Evolutionary conservation across 2,113 vertebrate species (phyloP), one percentile per base, ranked within the genome.

Genomic region (Calyptomena viridis): DNA sequence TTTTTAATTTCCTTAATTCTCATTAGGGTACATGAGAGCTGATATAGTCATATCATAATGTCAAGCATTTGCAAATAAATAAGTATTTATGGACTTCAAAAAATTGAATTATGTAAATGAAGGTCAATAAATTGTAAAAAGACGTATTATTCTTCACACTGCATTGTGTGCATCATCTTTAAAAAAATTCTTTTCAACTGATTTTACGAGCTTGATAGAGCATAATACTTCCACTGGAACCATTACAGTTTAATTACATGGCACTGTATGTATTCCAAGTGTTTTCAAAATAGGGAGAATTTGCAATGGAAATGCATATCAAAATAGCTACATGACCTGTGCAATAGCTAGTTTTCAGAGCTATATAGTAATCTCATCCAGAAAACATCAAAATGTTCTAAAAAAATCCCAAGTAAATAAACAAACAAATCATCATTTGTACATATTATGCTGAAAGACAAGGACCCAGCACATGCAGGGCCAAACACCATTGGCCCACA

Each of bases 261-360:
- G 24, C 25, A 90, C 58, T 15, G 16, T 72, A 78, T 63, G 21
- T 93, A 78, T 44, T 81, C 56, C 44, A 69, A 92, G n/a, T 78
- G 78, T 78, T 93, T 84, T 64, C 72, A 72, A 95, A 95, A 90
- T 71, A 20, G 6, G 13, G 39, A 84, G 69, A 83, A 93, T 93
- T 91, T 96, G 68, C 44, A 94, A 44, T 59, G 24, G 88, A 81
- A 94, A 94, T 40, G 9, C 25, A 11, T 78, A 86, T 90, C 59
- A 75, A 78, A 95, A 78, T 31, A 92, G 40, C 68, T 81, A 68
- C 59, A 62, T 86, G 86, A 93, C 75, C 76, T 84, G 44, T 81
- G n/a, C 40, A 81, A 44, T n/a, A 84, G 59, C 19, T 64, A 77
- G 42, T 59, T 93, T 95, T 84, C 72, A 88, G 66, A 94, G 31